Conservation (phyloP, 2,113 vertebrate genomes). For the Dicerorhinus sumatrensis region DNA sequence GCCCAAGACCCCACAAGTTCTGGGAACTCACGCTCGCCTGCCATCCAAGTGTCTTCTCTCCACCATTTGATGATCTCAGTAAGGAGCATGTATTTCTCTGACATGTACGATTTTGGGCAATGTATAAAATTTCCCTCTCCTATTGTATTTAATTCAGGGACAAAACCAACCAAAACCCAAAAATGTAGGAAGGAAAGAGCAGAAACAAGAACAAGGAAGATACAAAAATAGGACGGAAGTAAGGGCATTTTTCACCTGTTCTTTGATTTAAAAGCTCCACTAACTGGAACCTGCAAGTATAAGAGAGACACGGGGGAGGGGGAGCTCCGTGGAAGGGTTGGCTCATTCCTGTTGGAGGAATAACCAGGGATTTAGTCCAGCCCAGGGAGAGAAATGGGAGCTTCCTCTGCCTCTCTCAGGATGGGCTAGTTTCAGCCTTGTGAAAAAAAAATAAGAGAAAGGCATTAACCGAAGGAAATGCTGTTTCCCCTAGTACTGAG, state of each 20-base stretch:
- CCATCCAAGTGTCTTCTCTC: not conserved
- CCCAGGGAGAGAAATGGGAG: not conserved
- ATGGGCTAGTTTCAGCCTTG: not conserved
- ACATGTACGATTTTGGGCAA: not conserved
- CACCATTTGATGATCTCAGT: too few relatives aligned
- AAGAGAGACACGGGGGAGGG: not conserved
- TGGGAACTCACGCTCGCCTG: rapidly evolving
- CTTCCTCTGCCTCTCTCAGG: not conserved
- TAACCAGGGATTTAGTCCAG: not conserved
- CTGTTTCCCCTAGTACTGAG: not conserved
- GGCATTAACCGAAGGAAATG: not conserved
- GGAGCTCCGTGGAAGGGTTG: not conserved
- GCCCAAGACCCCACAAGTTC: not conserved
- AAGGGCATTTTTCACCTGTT: not conserved
- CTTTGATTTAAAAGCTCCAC: not conserved
- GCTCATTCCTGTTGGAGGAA: not conserved
- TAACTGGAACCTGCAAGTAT: too few relatives aligned
- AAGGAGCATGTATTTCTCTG: not conserved
- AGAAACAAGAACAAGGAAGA: not conserved
- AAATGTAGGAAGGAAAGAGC: not conserved
- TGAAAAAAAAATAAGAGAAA: not conserved
- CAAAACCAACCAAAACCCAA: not conserved
- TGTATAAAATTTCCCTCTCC: not conserved
- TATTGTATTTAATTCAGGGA: not conserved
- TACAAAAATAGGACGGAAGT: not conserved